phyloP scores from a whole-genome alignment of 1,140 invertebrate genomes.

The Tetramorium simillimum region DNA sequence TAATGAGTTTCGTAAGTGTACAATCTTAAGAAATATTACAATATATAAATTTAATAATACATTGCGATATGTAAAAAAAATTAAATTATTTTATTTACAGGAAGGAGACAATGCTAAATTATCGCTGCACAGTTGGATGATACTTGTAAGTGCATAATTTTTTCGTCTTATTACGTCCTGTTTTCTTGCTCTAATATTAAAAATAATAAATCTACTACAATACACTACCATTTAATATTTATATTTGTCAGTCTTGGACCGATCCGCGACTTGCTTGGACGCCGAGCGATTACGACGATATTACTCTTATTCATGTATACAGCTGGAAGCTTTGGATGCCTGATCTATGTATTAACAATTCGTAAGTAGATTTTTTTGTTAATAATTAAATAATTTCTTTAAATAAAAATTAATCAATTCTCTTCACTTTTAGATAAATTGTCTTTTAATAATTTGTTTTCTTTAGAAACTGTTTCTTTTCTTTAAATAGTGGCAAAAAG shows the following conservation, averaged over 20 bases:
- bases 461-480: neutral
- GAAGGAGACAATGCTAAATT: slow-evolving; percentile 68
- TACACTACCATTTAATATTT: neutral
- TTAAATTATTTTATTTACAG: slow-evolving; percentile 62
- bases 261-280: slow-evolving; percentile 85
- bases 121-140: slow-evolving; percentile 76
- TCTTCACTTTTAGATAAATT: neutral
- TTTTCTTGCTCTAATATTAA: neutral
- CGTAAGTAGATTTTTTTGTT: slow-evolving; percentile 76
- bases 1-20: slow-evolving; percentile 86
- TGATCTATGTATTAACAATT: slow-evolving; percentile 84
- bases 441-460: neutral
- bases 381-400: neutral
- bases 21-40: neutral
- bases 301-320: slow-evolving; percentile 79
- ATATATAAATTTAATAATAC: neutral
- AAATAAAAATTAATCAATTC: neutral
- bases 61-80: slow-evolving; percentile 5
- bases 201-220: neutral
- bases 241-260: slow-evolving; percentile 80
- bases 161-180: neutral
- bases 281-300: slow-evolving; percentile 81
- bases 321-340: slow-evolving; percentile 84
- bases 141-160: slow-evolving; percentile 72
- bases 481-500: neutral